Evolutionary conservation across 2,797 vertebrate species (phyloP).

Genomic region (Artibeus lituratus): DNA sequence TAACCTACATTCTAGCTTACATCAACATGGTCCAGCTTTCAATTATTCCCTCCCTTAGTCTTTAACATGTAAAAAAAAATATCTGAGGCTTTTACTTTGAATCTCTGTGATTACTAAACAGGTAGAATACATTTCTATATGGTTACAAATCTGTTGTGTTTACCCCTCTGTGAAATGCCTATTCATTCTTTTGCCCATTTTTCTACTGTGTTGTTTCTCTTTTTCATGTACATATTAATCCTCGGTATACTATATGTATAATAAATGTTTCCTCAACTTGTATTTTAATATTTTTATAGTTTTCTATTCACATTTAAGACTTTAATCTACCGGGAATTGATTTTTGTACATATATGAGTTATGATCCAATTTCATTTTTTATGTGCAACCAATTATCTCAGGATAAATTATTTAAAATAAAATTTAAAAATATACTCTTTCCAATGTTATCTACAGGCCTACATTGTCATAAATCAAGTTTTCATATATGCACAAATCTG

Average conservation of each 20-base stretch:
- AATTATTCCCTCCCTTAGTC: not conserved
- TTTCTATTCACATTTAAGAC: constrained; percentile 39
- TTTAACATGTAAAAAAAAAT: constrained; percentile 6
- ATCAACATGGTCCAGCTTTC: not conserved
- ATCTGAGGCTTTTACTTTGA: not conserved
- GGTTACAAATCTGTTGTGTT: not conserved
- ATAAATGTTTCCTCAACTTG: constrained; percentile 30
- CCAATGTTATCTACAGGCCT: constrained; percentile 20
- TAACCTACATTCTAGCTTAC: not conserved
- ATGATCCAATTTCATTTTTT: constrained; percentile 49
- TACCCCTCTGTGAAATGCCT: not conserved
- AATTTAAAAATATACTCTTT: constrained; percentile 31
- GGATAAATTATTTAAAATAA: constrained; percentile 57
- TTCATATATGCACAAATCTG: not conserved
- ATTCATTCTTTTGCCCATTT: not conserved
- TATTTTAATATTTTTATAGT: constrained; percentile 52
- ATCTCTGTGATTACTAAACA: not conserved
- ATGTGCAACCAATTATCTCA: constrained; percentile 48
- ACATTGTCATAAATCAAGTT: constrained; percentile 28
- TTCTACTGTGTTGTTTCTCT: not conserved
- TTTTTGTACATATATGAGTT: constrained; percentile 49
- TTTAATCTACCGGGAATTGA: constrained; percentile 50
- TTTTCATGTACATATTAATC: constrained; percentile 38
- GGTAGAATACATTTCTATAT: not conserved
- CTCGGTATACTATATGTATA: not conserved